Percentiles rank a stretch among this genome's conserved stretches.
Conservation (phyloP, 1,140 invertebrate genomes). For the Leptinotarsa undecemlineata region DNA sequence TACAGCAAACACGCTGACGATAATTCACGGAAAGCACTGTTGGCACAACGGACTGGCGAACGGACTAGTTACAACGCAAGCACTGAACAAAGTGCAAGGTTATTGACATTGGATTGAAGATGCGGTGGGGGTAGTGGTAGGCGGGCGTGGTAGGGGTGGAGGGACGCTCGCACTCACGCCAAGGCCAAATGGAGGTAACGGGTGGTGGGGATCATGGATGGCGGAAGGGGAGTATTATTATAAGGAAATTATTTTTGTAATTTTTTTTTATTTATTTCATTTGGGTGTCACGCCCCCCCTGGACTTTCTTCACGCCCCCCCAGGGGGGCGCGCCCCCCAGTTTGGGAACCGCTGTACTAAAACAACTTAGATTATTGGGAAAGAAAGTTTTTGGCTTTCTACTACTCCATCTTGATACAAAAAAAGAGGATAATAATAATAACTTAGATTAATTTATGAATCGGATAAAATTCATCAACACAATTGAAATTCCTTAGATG, state of each 20-base stretch:
- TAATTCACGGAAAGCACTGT: no score
- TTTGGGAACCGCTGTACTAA: no score
- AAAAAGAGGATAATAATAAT: no score
- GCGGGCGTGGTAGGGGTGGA: background rate
- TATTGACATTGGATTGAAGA: conserved; percentile 1
- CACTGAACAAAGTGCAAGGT: conserved; percentile 17
- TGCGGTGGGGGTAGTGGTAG: background rate
- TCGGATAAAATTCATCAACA: no score
- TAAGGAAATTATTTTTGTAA: background rate
- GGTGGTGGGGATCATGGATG: no score
- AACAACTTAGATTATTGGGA: no score
- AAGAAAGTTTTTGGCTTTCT: no score
- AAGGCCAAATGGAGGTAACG: background rate
- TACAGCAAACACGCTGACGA: background rate
- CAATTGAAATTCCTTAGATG: no score
- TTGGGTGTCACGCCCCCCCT: background rate
- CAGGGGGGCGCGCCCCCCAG: no score
- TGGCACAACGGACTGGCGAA: background rate
- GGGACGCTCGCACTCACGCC: background rate
- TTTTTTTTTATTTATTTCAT: background rate
- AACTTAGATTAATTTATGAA: no score
- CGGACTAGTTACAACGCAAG: conserved; percentile 15
- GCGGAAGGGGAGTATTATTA: background rate
- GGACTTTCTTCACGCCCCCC: no score
- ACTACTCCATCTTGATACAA: no score